Evolutionary conservation across 2,113 vertebrate species (phyloP).

Genomic region (Baryphthengus martii): DNA sequence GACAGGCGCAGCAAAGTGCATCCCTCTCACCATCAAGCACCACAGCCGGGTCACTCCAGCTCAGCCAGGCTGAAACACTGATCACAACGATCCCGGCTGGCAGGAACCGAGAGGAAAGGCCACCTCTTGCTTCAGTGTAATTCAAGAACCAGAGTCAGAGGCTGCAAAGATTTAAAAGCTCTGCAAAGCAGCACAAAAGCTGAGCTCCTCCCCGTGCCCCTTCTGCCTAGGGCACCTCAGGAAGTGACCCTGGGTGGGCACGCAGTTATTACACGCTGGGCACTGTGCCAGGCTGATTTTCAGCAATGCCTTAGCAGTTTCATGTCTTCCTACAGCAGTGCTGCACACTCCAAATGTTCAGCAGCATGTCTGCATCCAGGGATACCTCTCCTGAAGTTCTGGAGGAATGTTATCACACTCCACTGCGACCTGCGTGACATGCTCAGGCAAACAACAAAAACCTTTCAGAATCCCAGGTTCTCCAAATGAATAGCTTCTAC

Average conservation of each 20-base stretch:
- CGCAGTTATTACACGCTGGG: neutral
- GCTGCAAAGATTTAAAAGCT: neutral
- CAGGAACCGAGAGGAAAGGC: neutral
- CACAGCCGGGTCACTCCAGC: neutral
- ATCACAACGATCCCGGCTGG: neutral
- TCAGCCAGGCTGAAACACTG: neutral
- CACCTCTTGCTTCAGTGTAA: neutral
- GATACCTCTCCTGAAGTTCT: neutral
- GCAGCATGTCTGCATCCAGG: neutral
- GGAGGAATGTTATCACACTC: neutral
- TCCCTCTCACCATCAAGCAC: neutral
- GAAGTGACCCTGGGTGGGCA: rapidly evolving
- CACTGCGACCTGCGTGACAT: neutral
- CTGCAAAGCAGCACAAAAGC: neutral
- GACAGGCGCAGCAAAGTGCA: neutral
- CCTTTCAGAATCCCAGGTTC: neutral
- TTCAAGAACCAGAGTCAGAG: neutral
- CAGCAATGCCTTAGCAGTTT: neutral
- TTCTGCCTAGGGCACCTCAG: neutral
- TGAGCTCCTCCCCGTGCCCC: neutral
- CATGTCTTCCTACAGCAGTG: neutral
- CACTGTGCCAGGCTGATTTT: neutral
- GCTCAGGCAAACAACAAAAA: neutral
- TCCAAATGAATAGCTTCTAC: neutral
- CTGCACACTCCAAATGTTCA: neutral